Evolutionary conservation across 2,888 invertebrate genomes (phyloP).

Genomic region (Julus scandinavius): DNA sequence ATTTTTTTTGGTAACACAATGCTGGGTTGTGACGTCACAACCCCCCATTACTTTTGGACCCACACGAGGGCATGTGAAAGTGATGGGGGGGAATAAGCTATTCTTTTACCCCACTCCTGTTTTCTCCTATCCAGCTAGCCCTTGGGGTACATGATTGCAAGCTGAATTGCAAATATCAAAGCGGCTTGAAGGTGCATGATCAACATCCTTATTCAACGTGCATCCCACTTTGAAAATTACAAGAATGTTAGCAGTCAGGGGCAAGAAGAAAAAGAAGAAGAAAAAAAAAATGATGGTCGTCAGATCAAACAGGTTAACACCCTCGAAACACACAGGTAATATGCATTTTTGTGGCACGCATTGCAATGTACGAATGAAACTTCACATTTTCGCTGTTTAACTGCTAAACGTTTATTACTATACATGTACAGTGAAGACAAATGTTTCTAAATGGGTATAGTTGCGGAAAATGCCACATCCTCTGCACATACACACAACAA

Average conservation of each 20-base stretch:
- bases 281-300: neutral
- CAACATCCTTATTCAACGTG: neutral
- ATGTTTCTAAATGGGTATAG: neutral
- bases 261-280: neutral
- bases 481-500: neutral
- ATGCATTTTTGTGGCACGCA: too few relatives aligned
- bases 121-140: neutral
- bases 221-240: conserved; percentile 11
- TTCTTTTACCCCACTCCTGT: neutral
- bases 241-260: conserved; percentile 21
- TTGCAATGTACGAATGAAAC: too few relatives aligned
- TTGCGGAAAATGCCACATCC: neutral
- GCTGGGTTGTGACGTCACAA: neutral
- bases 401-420: too few relatives aligned
- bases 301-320: conserved; percentile 21
- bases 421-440: neutral
- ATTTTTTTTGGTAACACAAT: neutral
- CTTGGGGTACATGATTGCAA: neutral
- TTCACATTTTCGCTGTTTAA: too few relatives aligned
- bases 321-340: conserved; percentile 5
- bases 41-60: neutral
- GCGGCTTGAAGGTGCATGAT: conserved; percentile 8
- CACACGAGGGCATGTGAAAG: neutral
- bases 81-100: neutral
- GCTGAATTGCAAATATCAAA: conserved; percentile 20